Conservation (phyloP, 37 sponge, comb jelly and placozoan genomes). For the Chondrosia reniformis region DNA sequence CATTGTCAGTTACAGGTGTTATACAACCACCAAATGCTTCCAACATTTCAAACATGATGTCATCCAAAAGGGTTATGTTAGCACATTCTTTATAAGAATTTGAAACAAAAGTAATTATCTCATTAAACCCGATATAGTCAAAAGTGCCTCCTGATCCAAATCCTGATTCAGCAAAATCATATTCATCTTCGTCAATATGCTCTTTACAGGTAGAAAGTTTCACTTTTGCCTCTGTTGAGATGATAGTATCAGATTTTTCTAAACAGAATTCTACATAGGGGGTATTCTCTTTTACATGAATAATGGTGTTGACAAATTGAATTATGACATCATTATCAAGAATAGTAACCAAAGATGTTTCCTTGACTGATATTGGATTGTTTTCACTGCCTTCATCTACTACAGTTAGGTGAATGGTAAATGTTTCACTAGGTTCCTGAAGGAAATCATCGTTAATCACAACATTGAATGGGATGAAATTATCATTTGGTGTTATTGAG, state of each 20-base stretch:
- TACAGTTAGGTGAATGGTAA: background rate
- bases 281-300: background rate
- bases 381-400: background rate
- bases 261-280: background rate
- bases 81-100: background rate
- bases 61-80: background rate
- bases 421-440: background rate
- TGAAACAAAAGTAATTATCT: background rate
- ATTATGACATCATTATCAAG: background rate
- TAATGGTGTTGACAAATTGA: background rate
- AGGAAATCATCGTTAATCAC: background rate
- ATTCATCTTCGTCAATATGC: background rate
- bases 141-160: background rate
- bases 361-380: background rate
- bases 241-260: background rate
- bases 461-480: background rate
- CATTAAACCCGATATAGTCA: background rate
- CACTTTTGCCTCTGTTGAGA: background rate
- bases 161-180: too few relatives aligned
- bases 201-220: background rate
- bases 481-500: background rate
- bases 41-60: background rate
- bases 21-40: conserved; percentile 11
- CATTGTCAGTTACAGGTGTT: background rate
- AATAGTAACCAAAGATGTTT: background rate